Conservation (phyloP, 2,888 invertebrate species). For the Agrochola lota region DNA sequence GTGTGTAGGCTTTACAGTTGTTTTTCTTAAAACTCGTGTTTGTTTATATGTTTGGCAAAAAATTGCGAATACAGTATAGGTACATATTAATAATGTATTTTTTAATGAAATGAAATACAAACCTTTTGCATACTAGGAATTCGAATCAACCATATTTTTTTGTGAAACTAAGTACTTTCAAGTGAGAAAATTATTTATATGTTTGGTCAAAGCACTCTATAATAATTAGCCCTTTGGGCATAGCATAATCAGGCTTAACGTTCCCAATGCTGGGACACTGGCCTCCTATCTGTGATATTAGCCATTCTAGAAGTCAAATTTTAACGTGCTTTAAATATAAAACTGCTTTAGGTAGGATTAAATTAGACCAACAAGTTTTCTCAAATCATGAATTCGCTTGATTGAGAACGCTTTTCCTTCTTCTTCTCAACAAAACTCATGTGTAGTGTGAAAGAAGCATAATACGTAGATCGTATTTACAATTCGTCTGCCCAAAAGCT, state of each 20-base stretch:
- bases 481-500: neutral
- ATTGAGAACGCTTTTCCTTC: neutral
- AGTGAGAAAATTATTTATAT: neutral
- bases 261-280: neutral
- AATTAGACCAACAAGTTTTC: neutral
- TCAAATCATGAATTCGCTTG: too few relatives aligned
- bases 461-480: neutral
- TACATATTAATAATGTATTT: too few relatives aligned
- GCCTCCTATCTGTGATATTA: too few relatives aligned
- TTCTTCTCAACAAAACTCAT: neutral
- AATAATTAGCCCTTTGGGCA: neutral
- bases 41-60: too few relatives aligned
- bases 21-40: too few relatives aligned
- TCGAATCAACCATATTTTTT: neutral
- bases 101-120: neutral
- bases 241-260: neutral
- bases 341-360: neutral
- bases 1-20: too few relatives aligned
- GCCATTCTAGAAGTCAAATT: neutral
- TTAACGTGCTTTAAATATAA: neutral
- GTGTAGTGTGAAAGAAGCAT: too few relatives aligned
- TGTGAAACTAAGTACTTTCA: neutral
- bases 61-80: too few relatives aligned
- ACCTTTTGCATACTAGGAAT: neutral
- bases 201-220: neutral